Percentiles rank a stretch among this genome's conserved stretches.
phyloP scores from a whole-genome alignment of 2,113 vertebrate species.

The Cyanocitta stelleri region DNA sequence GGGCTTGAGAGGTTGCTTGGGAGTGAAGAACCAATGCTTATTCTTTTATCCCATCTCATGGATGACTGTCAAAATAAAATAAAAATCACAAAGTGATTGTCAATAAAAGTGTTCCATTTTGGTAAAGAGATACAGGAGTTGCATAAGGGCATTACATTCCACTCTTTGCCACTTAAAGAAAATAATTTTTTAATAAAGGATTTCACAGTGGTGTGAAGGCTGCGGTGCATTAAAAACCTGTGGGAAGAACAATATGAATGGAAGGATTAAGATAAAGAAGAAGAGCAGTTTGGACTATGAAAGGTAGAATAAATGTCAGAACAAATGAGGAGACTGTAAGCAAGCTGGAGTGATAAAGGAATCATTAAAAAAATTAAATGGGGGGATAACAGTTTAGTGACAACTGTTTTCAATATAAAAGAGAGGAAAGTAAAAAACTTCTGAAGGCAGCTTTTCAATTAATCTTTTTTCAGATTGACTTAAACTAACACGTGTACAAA shows the following conservation, averaged over 20 bases:
- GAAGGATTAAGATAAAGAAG: constrained; percentile 33
- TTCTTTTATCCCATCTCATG: constrained; percentile 85
- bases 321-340: background rate
- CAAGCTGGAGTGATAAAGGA: background rate
- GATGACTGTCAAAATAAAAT: constrained; percentile 72
- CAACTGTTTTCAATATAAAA: background rate
- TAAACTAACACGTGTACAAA: background rate
- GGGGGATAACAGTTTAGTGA: background rate
- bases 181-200: background rate
- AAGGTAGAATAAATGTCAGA: background rate
- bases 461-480: background rate
- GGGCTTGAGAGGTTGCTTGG: constrained; percentile 81
- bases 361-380: background rate
- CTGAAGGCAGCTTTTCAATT: background rate
- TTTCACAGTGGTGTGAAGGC: background rate
- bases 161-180: constrained; percentile 3
- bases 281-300: background rate
- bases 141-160: background rate
- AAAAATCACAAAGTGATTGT: background rate
- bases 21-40: constrained; percentile 82
- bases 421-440: background rate
- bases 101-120: background rate
- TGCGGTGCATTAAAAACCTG: background rate
- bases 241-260: background rate
- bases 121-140: background rate